Base-by-base conservation (phyloP, 2,113 vertebrate genomes). In the Hiodon alosoides region DNA sequence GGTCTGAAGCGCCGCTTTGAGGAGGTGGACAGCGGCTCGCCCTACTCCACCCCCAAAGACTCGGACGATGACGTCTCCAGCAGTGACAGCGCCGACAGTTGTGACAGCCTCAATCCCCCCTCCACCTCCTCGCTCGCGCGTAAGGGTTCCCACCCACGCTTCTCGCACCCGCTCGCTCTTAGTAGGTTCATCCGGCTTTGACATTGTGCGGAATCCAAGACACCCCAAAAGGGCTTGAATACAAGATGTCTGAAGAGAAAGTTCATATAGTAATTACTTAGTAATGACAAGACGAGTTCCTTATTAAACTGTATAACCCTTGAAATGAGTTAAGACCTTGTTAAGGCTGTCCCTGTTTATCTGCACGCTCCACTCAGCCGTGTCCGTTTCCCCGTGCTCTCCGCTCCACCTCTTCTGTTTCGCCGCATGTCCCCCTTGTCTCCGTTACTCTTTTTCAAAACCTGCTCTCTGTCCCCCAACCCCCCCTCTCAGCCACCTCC, bases 81-180 rank as follows among this genome's bases (percentile, higher is more conserved):
- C 88, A 98, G 96, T 13, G 97, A 98, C 90, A 98, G 97, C 52
- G 95, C 93, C 0, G 96, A 99, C 84, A 99, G 97, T 92, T 98
- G 95, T 2, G 97, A 99, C 90, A 98, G 97, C 87, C 89, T 98
- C 90, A 98, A 95, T 77, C 90, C 94, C 17, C 90, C 95, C 10
- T 93, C 93, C 78, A 90, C 89, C 81, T 80, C 90, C 5, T 82
- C 92, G 57, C 87, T 95, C 82, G 93, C 91, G 67, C 96, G 97
- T 98, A 91, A 95, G 97, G 86, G 65, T 75, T 54, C 54, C 64
- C 8, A 67, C 2, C 57, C 5, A 59, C 55, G 53, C 69, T 14
- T 50, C 17, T 69, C 46, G 71, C 75, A 31, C 51, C 55, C 16
- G 53, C n/a, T 31, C 2, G 50, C 65, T 67, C 74, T 59, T 17